phyloP scores from a whole-genome alignment of 2,888 invertebrate species.

The Chromoteleia sp. region DNA sequence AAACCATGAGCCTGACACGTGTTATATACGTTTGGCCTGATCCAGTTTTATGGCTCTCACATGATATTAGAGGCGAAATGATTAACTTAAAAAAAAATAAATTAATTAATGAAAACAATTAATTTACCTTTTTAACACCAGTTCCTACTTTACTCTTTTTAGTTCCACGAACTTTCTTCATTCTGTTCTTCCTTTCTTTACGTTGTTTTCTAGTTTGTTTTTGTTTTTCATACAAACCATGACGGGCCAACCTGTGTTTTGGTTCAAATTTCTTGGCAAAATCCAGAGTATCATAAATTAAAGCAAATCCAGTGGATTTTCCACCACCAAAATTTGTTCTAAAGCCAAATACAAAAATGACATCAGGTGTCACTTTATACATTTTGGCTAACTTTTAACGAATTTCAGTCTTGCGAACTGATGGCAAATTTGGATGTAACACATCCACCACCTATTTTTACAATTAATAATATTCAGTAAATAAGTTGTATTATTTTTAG shows the following conservation, averaged over 20 bases:
- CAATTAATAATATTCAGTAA: no score
- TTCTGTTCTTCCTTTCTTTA: slow-evolving; percentile 99
- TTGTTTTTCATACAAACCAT: slow-evolving; percentile 96
- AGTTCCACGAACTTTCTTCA: slow-evolving; percentile 99
- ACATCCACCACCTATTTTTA: slow-evolving; percentile 92
- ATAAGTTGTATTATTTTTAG: no score
- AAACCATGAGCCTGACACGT: no score
- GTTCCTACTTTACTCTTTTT: slow-evolving; percentile 99
- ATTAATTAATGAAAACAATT: no score
- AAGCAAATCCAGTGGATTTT: slow-evolving; percentile 98
- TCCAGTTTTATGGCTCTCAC: no score
- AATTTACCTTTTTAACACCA: slow-evolving; percentile 91
- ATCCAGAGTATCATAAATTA: slow-evolving; percentile 98
- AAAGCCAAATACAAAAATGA: slow-evolving; percentile 98
- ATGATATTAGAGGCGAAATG: no score
- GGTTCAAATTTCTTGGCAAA: slow-evolving; percentile 99
- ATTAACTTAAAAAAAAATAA: no score
- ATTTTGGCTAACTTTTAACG: slow-evolving; percentile 98
- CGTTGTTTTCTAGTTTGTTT: slow-evolving; percentile 98
- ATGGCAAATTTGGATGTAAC: slow-evolving; percentile 97
- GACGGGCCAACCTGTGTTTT: slow-evolving; percentile 97
- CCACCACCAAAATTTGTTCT: slow-evolving; percentile 99
- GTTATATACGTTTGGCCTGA: no score
- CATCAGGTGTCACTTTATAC: slow-evolving; percentile 99
- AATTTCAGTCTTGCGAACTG: slow-evolving; percentile 98